These are phyloP conservation scores for Seriola dumerili DNA, from an alignment of 2,113 vertebrate species.

Conservation along the genomic window DNA sequence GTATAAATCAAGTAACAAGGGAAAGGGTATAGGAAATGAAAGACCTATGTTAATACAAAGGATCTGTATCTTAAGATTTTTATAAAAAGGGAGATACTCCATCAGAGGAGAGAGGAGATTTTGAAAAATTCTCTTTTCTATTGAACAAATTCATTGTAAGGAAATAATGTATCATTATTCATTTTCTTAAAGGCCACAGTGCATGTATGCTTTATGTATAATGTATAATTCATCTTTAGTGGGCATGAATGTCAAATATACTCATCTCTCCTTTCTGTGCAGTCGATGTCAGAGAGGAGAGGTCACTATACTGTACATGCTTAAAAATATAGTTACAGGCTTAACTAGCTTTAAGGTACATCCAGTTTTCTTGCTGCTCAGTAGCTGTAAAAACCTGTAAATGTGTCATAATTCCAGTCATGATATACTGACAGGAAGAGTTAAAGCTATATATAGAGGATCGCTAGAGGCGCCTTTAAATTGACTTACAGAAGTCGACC, in stretches of 20 bases:
- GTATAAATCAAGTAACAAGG: background rate
- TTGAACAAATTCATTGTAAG: slow-evolving; percentile 20
- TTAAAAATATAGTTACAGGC: slow-evolving; percentile 8
- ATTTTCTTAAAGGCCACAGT: slow-evolving; percentile 42
- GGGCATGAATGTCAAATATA: slow-evolving; percentile 56
- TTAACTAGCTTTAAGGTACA: slow-evolving; percentile 35
- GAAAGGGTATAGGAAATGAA: slow-evolving; percentile 12
- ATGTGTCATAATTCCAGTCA: background rate
- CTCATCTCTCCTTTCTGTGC: slow-evolving; percentile 21
- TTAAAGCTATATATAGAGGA: slow-evolving; percentile 16
- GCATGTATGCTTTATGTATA: slow-evolving; percentile 45
- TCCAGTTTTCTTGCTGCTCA: slow-evolving; percentile 11
- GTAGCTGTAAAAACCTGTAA: slow-evolving; percentile 8
- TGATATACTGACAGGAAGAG: slow-evolving; percentile 10
- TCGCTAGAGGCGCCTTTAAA: background rate
- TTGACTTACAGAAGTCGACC: slow-evolving; percentile 2
- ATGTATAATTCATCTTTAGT: slow-evolving; percentile 73
- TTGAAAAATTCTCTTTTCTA: background rate
- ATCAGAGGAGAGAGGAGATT: background rate
- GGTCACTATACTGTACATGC: slow-evolving; percentile 37
- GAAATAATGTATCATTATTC: slow-evolving; percentile 54
- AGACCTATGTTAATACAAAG: background rate
- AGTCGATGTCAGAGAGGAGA: slow-evolving; percentile 39
- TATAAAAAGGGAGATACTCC: background rate
- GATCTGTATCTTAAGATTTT: background rate